A percentile compares a stretch with the other conserved stretches of the same genome.
Evolutionary conservation across 2,113 vertebrate genomes (phyloP).

Genomic region (Camelus bactrianus): DNA sequence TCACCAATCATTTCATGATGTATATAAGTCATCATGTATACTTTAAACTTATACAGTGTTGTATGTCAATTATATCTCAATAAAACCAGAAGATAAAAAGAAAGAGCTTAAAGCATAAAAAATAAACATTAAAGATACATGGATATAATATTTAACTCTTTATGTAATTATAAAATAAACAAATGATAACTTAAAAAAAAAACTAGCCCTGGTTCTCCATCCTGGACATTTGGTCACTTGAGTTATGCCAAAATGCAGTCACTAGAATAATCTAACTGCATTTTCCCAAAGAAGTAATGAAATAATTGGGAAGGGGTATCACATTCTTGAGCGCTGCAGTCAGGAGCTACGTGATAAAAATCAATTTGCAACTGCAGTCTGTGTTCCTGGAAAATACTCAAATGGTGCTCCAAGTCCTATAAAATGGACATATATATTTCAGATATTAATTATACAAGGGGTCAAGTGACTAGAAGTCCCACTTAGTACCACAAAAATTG

Average conservation of each 20-base stretch:
- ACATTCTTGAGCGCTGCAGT: conserved; percentile 5
- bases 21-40: neutral
- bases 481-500: conserved; percentile 11
- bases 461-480: conserved; percentile 8
- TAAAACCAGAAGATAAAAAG: neutral
- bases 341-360: conserved; percentile 41
- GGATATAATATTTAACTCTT: neutral
- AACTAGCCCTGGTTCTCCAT: neutral
- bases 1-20: neutral
- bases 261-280: conserved; percentile 43
- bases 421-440: neutral
- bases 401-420: neutral
- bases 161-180: neutral
- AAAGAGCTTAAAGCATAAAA: neutral
- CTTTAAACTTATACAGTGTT: neutral
- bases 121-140: neutral
- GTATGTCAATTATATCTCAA: neutral
- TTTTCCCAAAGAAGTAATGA: conserved; percentile 39
- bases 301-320: neutral
- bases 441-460: neutral
- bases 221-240: neutral
- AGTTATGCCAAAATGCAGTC: conserved; percentile 7
- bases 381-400: neutral
- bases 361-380: neutral
- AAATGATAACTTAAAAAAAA: neutral